Evolutionary conservation across 2,888 invertebrate genomes (phyloP).

Genomic region (Dolomedes plantarius): DNA sequence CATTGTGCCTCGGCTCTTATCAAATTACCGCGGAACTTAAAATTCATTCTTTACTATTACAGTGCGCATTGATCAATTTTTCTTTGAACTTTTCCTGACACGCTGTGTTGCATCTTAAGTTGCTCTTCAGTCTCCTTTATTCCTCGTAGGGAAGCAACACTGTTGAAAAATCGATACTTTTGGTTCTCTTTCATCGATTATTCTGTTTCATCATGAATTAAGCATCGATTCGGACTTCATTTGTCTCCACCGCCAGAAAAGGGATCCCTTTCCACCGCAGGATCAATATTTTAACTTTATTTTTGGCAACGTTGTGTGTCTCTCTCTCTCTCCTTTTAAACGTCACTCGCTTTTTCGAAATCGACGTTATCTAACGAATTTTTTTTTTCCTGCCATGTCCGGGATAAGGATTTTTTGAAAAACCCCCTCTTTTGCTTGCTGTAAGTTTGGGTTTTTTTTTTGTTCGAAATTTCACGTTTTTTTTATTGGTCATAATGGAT

Average conservation of each 20-base stretch:
- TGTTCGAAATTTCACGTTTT: too few species aligned
- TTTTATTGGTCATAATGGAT: too few species aligned
- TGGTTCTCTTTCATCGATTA: background rate
- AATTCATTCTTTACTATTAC: too few species aligned
- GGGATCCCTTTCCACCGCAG: background rate
- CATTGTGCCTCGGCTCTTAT: too few species aligned
- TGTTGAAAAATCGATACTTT: background rate
- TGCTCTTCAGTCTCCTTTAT: background rate
- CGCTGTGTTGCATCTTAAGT: background rate
- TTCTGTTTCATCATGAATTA: slow-evolving; percentile 12
- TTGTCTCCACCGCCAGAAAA: background rate
- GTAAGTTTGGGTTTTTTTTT: too few species aligned
- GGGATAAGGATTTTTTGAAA: too few species aligned
- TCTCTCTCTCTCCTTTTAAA: slow-evolving; percentile 1
- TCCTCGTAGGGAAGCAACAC: background rate
- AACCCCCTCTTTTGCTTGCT: too few species aligned
- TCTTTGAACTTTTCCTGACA: background rate
- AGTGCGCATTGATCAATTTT: background rate
- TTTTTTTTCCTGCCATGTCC: too few species aligned
- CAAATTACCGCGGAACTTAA: too few species aligned
- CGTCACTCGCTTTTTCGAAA: background rate
- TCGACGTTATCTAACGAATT: too few species aligned
- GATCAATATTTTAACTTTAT: slow-evolving; percentile 12
- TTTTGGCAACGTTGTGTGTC: background rate
- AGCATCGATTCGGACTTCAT: slow-evolving; percentile 4